These are phyloP conservation scores for Calidris pugnax DNA, from an alignment of 2,113 vertebrate genomes.

Conservation along the genomic window DNA sequence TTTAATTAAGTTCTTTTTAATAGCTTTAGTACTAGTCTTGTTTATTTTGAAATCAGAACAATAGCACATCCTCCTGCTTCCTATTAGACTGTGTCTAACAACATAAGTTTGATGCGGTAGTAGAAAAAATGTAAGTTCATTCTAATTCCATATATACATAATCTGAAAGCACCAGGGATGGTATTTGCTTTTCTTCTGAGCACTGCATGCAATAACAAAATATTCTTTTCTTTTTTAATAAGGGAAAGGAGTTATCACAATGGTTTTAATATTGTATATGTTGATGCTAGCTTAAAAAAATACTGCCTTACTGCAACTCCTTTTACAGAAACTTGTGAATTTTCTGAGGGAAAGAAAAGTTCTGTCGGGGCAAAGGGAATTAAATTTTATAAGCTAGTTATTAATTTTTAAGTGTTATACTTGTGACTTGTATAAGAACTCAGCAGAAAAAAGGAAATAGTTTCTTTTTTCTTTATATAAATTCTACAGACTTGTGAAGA, in stretches of 20 bases:
- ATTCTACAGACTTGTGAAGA: background rate
- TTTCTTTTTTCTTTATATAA: background rate
- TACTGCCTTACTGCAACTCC: background rate
- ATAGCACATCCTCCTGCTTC: background rate
- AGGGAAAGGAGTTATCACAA: background rate
- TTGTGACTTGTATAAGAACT: background rate
- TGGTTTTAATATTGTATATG: background rate
- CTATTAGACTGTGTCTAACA: no score
- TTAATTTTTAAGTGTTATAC: conserved; percentile 28
- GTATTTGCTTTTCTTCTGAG: background rate
- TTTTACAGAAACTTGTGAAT: background rate
- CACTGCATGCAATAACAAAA: background rate
- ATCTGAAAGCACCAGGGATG: background rate
- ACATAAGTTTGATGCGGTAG: background rate
- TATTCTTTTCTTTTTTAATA: background rate
- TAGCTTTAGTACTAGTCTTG: background rate
- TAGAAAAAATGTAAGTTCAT: background rate
- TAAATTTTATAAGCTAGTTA: conserved; percentile 32
- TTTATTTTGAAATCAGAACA: background rate
- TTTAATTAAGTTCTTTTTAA: background rate
- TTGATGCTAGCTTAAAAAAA: background rate
- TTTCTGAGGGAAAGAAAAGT: background rate
- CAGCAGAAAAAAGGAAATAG: background rate
- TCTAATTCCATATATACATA: background rate
- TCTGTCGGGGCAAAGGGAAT: background rate